Percentiles rank a stretch among this genome's conserved stretches.
These are phyloP conservation scores for Xiphophorus couchianus DNA, from an alignment of 2,113 vertebrate genomes.

Conservation along the genomic window DNA sequence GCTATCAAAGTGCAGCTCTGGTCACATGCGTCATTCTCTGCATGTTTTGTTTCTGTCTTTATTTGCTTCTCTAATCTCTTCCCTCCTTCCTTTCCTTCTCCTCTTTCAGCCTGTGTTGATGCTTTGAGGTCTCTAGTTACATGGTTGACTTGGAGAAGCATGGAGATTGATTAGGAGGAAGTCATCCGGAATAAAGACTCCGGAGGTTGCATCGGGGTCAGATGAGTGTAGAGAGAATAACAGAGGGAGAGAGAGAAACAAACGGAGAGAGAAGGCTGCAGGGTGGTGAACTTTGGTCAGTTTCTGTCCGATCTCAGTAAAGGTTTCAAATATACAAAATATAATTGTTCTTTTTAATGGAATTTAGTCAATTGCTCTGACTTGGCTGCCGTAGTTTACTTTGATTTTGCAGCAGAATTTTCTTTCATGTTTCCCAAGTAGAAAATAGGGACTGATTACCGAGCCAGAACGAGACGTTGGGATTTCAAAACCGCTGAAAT, in stretches of 20 bases:
- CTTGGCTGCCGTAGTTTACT: background rate
- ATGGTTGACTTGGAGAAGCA: conserved; percentile 18
- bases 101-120: conserved; percentile 15
- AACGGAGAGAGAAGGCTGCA: background rate
- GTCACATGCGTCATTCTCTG: background rate
- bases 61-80: conserved; percentile 6
- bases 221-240: background rate
- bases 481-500: too few relatives aligned
- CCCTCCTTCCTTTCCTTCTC: background rate
- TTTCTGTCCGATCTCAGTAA: conserved; percentile 30
- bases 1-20: background rate
- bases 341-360: too few relatives aligned
- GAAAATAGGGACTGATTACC: too few relatives aligned
- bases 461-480: background rate
- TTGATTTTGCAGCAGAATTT: background rate
- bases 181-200: conserved; percentile 31
- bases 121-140: background rate
- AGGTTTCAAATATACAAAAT: background rate
- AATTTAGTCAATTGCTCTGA: background rate
- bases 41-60: conserved; percentile 12
- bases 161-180: conserved; percentile 23
- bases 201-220: conserved; percentile 26
- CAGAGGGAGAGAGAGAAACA: too few relatives aligned
- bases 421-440: too few relatives aligned
- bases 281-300: conserved; percentile 27